Base-by-base conservation (phyloP, 2,888 invertebrate species). In the Patella caerulea region DNA sequence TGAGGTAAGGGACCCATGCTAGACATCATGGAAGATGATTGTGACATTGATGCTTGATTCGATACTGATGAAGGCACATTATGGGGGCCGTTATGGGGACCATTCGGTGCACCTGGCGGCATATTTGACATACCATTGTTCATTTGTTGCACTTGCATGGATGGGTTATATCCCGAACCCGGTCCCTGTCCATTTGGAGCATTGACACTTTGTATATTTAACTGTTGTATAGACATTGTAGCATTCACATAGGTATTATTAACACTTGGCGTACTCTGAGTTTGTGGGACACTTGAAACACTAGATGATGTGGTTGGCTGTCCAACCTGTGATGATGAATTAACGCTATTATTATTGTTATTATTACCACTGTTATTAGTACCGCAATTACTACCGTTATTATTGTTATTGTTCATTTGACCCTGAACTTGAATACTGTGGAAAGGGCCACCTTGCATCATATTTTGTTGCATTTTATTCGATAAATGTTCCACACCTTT, bases 201-300 rank as follows among this genome's bases (percentile, higher is more conserved):
- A 76, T 87, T 86, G 73, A 91, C 89, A 86, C 90, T 91, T 84
- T 93, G 93, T 82, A 93, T 93, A 85, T 92, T 93, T 84, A 93
- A 89, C 86, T 93, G 93, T 82, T 92, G 92, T 77, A 93, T 93
- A 72, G 92, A 92, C 91, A 93, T 92, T 65, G 92, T 92, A 59
- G 93, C 92, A 88, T 92, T 93, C 72, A 92, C 92, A 84, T 90
- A 93, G 2, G 93, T 92, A 87, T 93, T 93, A 86, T 93, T 93
- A 53, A 92, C 92, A 82, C 91, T 92, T 17, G 88, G 89, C 71
- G 86, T 83, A 71, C 81, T 79, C 72, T 83, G 85, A 82, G 84
- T 83, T 79, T 83, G 85, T 81, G 84, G 69, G 74, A 74, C 74
- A 80, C 78, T 81, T 69, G 72, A 77, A 72, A 71, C 56, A 59